Percentiles rank a stretch among this genome's conserved stretches.
Conservation (phyloP, 2,797 vertebrate genomes). For the Picus viridis region DNA sequence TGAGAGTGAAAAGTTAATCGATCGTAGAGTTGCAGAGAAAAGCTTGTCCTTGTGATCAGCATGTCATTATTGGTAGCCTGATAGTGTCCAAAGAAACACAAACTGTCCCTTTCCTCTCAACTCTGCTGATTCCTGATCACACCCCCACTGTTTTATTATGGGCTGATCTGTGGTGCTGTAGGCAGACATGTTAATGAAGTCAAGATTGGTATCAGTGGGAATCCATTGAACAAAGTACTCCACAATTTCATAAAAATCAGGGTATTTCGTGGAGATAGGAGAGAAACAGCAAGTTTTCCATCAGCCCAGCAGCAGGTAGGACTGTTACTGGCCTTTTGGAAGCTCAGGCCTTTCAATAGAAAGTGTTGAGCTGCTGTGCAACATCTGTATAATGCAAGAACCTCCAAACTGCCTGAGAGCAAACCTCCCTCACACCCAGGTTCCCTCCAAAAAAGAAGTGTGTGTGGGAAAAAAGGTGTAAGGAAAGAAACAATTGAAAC, state of each 20-base stretch:
- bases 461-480: background rate
- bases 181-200: background rate
- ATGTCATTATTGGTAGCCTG: background rate
- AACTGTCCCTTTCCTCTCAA: background rate
- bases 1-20: background rate
- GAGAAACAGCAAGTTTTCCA: background rate
- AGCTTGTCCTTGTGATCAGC: background rate
- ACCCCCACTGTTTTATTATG: background rate
- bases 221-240: background rate
- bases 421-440: background rate
- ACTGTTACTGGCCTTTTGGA: background rate
- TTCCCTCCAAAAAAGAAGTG: background rate
- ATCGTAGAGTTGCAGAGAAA: background rate
- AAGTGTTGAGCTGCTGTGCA: rapidly evolving
- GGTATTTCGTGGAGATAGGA: background rate
- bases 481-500: background rate
- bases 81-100: background rate
- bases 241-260: background rate
- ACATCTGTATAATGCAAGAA: background rate
- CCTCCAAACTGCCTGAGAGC: background rate
- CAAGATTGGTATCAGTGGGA: background rate
- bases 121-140: background rate
- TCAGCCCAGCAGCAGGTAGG: background rate
- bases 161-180: background rate
- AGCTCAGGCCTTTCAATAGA: background rate